Evolutionary conservation across 2,113 vertebrate genomes (phyloP), one percentile per base, ranked within the genome.

Genomic region (Macaca mulatta): DNA sequence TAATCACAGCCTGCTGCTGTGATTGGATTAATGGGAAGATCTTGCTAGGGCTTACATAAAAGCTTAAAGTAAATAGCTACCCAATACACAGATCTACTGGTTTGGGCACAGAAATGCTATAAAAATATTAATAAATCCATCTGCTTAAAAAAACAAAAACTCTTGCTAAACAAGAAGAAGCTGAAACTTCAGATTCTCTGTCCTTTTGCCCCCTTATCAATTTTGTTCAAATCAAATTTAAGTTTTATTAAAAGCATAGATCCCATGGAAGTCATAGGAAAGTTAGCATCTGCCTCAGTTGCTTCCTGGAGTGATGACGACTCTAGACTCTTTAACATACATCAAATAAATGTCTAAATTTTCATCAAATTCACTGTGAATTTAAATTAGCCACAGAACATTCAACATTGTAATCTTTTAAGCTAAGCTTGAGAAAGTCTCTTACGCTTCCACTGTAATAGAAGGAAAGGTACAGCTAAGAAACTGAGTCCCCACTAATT

Each of bases 1-100:
- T 95, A 98, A 98, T 98, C 98, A 98, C 64, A 96, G 88, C 74
- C 55, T 97, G 88, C 85, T 97, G 55, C 40, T 95, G n/a, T 98
- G 97, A 98, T 94, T 97, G 67, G 96, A 97, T 98, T 97, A 94
- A 98, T 8, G 48, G 32, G 9, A 96, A 72, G 74, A 94, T 69
- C 93, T 97, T 98, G 12, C 72, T 96, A 97, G 84, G 70, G 40
- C 94, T 98, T 97, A 80, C 40, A 75, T 94, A 74, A 97, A 98
- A 82, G n/a, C 38, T 94, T 92, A 89, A 98, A 95, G 25, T 87
- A 97, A 97, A 97, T 5, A 96, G 89, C 8, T 27, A 93, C 50
- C 74, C 50, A 90, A n/a, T 69, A 32, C n/a, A 94, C 20, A 89
- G 70, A 95, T 18, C 38, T 55, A 22, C n/a, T 80, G 30, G 20